Percentiles rank a stretch among this genome's conserved stretches.
Evolutionary conservation across 2,113 vertebrate genomes (phyloP).

Genomic region (Mirza zaza): DNA sequence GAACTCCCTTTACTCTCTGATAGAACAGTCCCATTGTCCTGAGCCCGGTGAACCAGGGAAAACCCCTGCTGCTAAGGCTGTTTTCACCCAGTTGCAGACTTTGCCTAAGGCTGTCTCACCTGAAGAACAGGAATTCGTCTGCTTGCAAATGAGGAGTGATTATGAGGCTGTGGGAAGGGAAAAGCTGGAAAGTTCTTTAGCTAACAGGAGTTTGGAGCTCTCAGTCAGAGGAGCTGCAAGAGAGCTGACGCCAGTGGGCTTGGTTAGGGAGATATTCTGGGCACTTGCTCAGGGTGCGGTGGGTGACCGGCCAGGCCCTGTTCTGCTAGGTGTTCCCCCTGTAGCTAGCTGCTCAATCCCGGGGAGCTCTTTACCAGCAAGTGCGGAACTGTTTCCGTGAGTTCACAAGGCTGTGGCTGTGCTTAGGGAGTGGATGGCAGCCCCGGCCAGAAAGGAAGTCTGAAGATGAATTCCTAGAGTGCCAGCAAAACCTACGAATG

Average conservation of each 20-base stretch:
- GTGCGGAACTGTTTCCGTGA: not conserved
- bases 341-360: not conserved
- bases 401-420: not conserved
- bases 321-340: not conserved
- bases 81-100: not conserved
- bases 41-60: too few relatives aligned
- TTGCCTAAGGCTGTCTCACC: not conserved
- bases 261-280: not conserved
- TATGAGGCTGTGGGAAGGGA: not conserved
- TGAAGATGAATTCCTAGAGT: not conserved
- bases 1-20: fast-evolving
- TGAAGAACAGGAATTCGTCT: not conserved
- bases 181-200: fast-evolving
- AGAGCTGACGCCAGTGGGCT: fast-evolving
- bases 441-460: not conserved
- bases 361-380: not conserved
- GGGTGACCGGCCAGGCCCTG: not conserved
- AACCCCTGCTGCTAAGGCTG: not conserved
- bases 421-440: not conserved
- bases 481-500: not conserved
- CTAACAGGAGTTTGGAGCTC: not conserved
- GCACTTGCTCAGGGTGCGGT: not conserved
- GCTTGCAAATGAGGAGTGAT: not conserved
- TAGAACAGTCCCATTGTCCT: too few relatives aligned
- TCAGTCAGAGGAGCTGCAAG: not conserved